Evolutionary conservation across 92 coral and sea anemone genomes (phyloP).

Genomic region (Pocillopora grandis): DNA sequence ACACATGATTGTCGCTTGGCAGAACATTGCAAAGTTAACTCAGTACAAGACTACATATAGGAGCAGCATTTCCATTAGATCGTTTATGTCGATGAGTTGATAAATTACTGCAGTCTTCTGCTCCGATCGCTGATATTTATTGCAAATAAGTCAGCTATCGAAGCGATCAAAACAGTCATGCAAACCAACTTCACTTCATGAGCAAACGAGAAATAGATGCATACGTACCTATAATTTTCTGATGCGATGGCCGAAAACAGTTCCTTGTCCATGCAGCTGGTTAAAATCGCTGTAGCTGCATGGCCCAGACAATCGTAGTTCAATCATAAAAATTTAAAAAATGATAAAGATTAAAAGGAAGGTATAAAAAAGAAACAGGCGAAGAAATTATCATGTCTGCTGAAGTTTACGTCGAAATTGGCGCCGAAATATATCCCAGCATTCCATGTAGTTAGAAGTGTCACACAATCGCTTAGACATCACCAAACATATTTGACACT

Average conservation of each 20-base stretch:
- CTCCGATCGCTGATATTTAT: too few relatives aligned
- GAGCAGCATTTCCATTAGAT: too few relatives aligned
- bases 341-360: not conserved
- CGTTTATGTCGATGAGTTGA: too few relatives aligned
- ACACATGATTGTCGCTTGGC: too few relatives aligned
- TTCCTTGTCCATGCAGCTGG: constrained; percentile 17
- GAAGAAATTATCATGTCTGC: not conserved
- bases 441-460: not conserved
- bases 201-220: not conserved
- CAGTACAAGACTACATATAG: too few relatives aligned
- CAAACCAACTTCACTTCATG: not conserved
- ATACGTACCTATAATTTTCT: constrained; percentile 56
- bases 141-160: too few relatives aligned
- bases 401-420: constrained; percentile 19
- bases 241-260: constrained; percentile 40
- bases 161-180: not conserved
- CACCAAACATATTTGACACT: too few relatives aligned
- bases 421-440: constrained; percentile 19
- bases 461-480: not conserved
- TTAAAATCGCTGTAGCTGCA: not conserved
- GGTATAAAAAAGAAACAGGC: too few relatives aligned
- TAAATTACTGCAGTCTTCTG: too few relatives aligned
- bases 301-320: not conserved
- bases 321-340: not conserved
- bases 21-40: too few relatives aligned